Evolutionary conservation across 2,113 vertebrate species (phyloP), one percentile per base, ranked within the genome.

Genomic region (Seriola dumerili): DNA sequence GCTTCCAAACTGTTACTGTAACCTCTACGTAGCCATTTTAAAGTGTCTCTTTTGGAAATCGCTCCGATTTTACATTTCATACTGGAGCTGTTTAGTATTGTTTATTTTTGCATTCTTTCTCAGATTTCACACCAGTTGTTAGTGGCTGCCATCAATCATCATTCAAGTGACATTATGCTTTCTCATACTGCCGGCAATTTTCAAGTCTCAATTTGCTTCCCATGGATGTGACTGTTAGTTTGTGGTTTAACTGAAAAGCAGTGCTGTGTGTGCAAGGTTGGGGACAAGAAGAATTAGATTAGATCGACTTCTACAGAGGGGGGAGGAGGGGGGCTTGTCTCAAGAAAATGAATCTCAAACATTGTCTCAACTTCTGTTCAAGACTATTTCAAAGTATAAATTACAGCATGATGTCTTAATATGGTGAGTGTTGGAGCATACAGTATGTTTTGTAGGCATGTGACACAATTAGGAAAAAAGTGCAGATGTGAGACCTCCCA

Each of bases 401-500:
- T 80, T 72, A 65, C 34, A 80, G 36, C 23, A 68, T 8, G 16
- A 32, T 63, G 8, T 57, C 21, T 57, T 38, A 54, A 65, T 29
- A 19, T 58, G 32, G 16, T 10, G n/a, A 48, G 36, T 52, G 42
- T 50, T 36, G n/a, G 13, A 80, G 36, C 54, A 23, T 72, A 65
- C 34, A 80, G 36, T 21, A 68, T 8, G 16, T 23, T 76, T 72
- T 86, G 68, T 57, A 63, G 52, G 19, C 34, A 54, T 52, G 67
- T 83, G 71, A 85, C 71, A 65, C 57, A 89, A 73, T 84, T 75
- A 67, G n/a, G 58, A 50, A 76, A 83, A 78, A 54, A 23, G 0
- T 85, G 81, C 74, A 86, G 78, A 89, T 73, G 54, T 58, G 69
- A 87, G 78, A 71, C 84, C 42, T 83, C 72, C 78, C 34, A 40